Evolutionary conservation across 1,140 invertebrate species (phyloP), one percentile per base, ranked within the genome.

Genomic region (Rhagoletis pomonella): DNA sequence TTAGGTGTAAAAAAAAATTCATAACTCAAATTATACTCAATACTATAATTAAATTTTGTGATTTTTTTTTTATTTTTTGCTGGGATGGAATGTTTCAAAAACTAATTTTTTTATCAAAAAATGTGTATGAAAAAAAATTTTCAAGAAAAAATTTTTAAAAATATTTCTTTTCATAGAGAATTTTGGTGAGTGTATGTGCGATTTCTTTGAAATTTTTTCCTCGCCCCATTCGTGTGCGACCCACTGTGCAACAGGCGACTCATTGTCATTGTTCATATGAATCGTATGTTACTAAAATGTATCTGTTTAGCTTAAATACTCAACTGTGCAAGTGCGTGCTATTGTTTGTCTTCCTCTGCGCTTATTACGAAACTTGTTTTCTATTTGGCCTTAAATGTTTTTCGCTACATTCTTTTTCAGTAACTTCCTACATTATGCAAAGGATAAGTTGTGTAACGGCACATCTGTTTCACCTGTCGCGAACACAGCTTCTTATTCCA

Each of bases 381-480:
- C 50, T 19, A 19, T 81, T 55, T 19, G n/a, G 47, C 73, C 47
- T 81, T 29, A 81, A 81, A 55, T 55, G 73, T 6, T 44, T 4
- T 39, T n/a, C 7, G 7, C 39, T 14, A 81, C 55, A 81, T 47
- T 10, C 73, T 55, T 55, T 81, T 47, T 55, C 10, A 29, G 29
- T 29, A n/a, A 6, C 12, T 29, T 55, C 42, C 14, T 58, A 17
- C 47, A 81, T 81, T 81, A 81, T 50, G 73, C 47, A 81, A 81
- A 81, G 47, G 44, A 81, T 47, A 81, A 29, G 17, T 81, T 81
- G 47, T 55, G 73, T 47, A 50, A 81, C n/a, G 5, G 17, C 47
- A 7, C 47, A 50, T 17, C 73, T 81, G 73, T 42, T 81, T 50
- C n/a, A 81, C 73, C 73, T 81, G 7, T 58, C 47, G 73, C 73